phyloP scores from a whole-genome alignment of 2,888 invertebrate genomes.

The Drosophila lacicola region DNA sequence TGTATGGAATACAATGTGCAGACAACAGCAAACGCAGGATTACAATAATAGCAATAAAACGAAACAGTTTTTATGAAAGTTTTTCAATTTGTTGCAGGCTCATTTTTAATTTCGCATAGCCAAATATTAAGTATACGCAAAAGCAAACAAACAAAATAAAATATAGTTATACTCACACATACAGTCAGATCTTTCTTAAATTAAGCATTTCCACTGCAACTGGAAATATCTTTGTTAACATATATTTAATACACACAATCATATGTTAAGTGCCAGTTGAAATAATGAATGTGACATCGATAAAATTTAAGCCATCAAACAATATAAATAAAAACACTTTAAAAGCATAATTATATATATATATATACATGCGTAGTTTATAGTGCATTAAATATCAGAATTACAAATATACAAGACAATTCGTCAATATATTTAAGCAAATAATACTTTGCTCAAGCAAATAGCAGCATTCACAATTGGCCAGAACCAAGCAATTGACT shows the following conservation, averaged over 20 bases:
- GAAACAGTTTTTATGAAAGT: conserved; percentile 37
- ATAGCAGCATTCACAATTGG: conserved; percentile 33
- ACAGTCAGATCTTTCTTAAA: conserved; percentile 2
- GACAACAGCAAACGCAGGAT: conserved; percentile 44
- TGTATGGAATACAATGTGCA: conserved; percentile 38
- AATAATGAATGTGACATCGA: conserved; percentile 30
- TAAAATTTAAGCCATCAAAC: conserved; percentile 3
- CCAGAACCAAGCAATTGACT: conserved; percentile 39
- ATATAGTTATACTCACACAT: conserved; percentile 1
- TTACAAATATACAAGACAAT: conserved; percentile 14
- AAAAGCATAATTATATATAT: too few relatives aligned
- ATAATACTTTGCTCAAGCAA: conserved; percentile 18
- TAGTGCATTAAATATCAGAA: conserved; percentile 5
- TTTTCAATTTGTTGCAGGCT: conserved; percentile 34
- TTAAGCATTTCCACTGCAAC: conserved; percentile 1
- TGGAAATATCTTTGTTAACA: conserved; percentile 5
- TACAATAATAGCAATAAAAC: conserved; percentile 48
- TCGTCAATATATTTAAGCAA: conserved; percentile 19
- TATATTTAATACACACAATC: conserved; percentile 6
- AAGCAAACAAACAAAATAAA: neutral
- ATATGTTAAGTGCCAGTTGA: conserved; percentile 40
- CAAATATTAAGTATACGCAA: conserved; percentile 34
- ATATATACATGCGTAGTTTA: conserved; percentile 14
- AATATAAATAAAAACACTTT: conserved; percentile 32
- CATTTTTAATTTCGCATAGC: conserved; percentile 48